A percentile compares a stretch with the other conserved stretches of the same genome.
Conservation (phyloP, 1,140 invertebrate genomes). For the Zaprionus africanus region DNA sequence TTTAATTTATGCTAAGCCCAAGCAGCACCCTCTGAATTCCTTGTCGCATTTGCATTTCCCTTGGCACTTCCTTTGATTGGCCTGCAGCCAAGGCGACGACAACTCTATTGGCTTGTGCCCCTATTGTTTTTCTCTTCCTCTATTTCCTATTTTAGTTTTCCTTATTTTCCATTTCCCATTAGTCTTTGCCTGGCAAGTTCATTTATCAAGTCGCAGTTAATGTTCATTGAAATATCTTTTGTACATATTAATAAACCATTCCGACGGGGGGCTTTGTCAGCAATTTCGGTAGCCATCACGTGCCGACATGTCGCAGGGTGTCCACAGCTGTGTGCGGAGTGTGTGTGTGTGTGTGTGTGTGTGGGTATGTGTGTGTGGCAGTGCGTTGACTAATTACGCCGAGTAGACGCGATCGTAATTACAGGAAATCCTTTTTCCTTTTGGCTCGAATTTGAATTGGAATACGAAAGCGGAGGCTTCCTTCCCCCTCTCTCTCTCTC, state of each 20-base stretch:
- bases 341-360: not conserved
- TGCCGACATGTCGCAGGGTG: conserved; percentile 29
- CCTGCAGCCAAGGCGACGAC: not conserved
- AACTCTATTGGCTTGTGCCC: not conserved
- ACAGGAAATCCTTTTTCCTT: conserved; percentile 78
- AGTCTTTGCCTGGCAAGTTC: conserved; percentile 8
- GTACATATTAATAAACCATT: conserved; percentile 56
- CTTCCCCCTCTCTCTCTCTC: conserved; percentile 19
- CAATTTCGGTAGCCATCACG: conserved; percentile 40
- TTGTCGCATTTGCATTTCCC: not conserved
- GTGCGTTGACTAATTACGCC: conserved; percentile 62
- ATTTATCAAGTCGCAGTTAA: conserved; percentile 55
- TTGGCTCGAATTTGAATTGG: conserved; percentile 3
- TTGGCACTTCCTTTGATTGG: not conserved
- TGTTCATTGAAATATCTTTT: conserved; percentile 40
- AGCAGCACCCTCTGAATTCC: not conserved
- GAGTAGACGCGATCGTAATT: conserved; percentile 59
- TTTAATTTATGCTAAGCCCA: not conserved
- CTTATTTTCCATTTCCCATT: conserved; percentile 13
- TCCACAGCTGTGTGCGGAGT: not conserved
- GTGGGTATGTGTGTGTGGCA: not conserved
- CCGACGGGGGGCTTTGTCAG: conserved; percentile 32
- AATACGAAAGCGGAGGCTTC: conserved; percentile 27
- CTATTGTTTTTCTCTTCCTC: not conserved
- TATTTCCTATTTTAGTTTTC: not conserved